A percentile compares a stretch with the other conserved stretches of the same genome.
phyloP scores from a whole-genome alignment of 2,797 vertebrate species.

The Triplophysa yarkandensis region DNA sequence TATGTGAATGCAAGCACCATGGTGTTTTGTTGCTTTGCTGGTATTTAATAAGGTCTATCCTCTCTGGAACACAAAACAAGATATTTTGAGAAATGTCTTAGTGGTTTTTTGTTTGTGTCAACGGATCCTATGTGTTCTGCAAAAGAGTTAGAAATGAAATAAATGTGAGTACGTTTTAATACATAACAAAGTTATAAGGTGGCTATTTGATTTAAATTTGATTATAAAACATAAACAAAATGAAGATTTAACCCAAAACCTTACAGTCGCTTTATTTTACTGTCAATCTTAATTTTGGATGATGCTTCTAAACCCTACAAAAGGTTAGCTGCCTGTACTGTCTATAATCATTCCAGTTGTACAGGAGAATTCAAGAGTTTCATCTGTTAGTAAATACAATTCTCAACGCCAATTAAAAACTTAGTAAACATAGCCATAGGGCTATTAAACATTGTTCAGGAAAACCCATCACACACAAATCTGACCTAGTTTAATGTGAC shows the following conservation, averaged over 20 bases:
- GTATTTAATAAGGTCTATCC: too few relatives aligned
- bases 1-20: not conserved
- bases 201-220: too few relatives aligned
- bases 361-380: not conserved
- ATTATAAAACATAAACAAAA: too few relatives aligned
- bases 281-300: not conserved
- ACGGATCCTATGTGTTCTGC: too few relatives aligned
- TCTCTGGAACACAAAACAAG: too few relatives aligned
- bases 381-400: not conserved
- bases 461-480: slow-evolving; percentile 4
- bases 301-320: not conserved
- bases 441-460: slow-evolving; percentile 12
- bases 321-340: not conserved
- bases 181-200: too few relatives aligned
- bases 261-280: not conserved
- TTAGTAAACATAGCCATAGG: not conserved
- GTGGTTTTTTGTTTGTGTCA: too few relatives aligned
- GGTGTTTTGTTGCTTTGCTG: not conserved
- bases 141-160: too few relatives aligned
- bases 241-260: too few relatives aligned
- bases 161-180: too few relatives aligned
- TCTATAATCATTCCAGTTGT: not conserved
- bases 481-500: slow-evolving; percentile 18
- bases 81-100: too few relatives aligned
- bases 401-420: not conserved